Base-by-base conservation (phyloP, 2,888 invertebrate genomes). In the Xanthostigma xanthostigma region DNA sequence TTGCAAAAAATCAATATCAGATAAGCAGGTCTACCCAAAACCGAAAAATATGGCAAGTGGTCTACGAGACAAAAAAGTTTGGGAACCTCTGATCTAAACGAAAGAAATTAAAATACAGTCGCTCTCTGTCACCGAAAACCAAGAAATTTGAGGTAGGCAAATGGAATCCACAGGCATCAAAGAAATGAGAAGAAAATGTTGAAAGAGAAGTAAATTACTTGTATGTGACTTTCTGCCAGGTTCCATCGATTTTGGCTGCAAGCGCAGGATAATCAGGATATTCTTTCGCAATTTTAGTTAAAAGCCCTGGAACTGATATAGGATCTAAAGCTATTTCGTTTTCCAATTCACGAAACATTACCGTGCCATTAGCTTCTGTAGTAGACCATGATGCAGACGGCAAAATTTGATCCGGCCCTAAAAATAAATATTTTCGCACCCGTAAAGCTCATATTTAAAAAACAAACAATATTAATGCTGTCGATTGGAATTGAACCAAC, bases 401-500 rank as follows among this genome's bases (percentile, higher is more conserved):
- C 46, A 81, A 59, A 48, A 87, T 66, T 64, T 85, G 84, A 60
- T 87, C 80, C 3, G 84, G 84, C 11, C 84, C 84, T 83, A 51
- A 46, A 62, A 36, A 42, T 13, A 36, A 33, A 13, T 47, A 39
- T 10, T 33, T 38, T 12, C 13, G 13, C 9, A 38, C 3, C 5
- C 9, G 9, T 38, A 6, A 27, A 27, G 6, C 27, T 27, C 3
- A 27, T 1, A 27, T 27, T 6, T 27, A 6, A 6, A 3, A 17
- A 17, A n/a, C n/a, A 2, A 17, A 17, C 17, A 4, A 4, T n/a
- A n/a, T n/a, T n/a, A n/a, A n/a, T n/a, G n/a, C n/a, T n/a, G n/a
- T n/a, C n/a, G n/a, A n/a, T n/a, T n/a, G n/a, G n/a, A n/a, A n/a
- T n/a, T n/a, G n/a, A n/a, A n/a, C n/a, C n/a, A n/a, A n/a, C n/a